Evolutionary conservation across 2,113 vertebrate species (phyloP), one percentile per base, ranked within the genome.

Genomic region (Nothocercus nigrocapillus): DNA sequence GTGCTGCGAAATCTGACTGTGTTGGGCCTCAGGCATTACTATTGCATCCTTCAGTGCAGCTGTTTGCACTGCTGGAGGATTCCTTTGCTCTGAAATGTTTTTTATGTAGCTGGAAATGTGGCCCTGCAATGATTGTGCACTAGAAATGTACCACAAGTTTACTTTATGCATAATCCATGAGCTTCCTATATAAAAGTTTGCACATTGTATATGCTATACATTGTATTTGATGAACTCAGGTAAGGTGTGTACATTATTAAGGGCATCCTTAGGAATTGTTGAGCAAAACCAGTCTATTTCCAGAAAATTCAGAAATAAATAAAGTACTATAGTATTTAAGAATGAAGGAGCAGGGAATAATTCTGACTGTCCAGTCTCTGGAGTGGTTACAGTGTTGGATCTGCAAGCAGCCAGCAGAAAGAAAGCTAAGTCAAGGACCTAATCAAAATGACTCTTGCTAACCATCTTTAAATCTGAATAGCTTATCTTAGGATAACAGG

Each of bases 111-210:
- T 70, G 40, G 27, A 78, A 59, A 56, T 6, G 11, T 40, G 12
- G 17, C 9, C 82, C 34, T 70, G 25, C 12, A 36, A 28, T 5
- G 13, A 13, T 51, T 45, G 18, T 2, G n/a, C 9, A 63, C 10
- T 6, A 68, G 77, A 83, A 77, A 6, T 15, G 16, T 85, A 28
- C 9, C 4, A 5, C 30, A 42, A 34, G 22, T 89, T 81, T 40
- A 45, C 40, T 3, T 27, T 44, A 32, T 51, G 5, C 3, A 1
- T 45, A 30, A 74, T 49, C 4, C 9, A 32, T 2, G 3, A 6
- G 3, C 3, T 85, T 25, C 24, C 34, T 82, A 2, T 61, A 49
- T 49, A 49, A 49, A 66, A 64, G 9, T 40, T 15, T 82, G 5
- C 8, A 42, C 25, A 28, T 6, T 74, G 62, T 25, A 3, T 6